Evolutionary conservation across 2,797 vertebrate species (phyloP), one percentile per base, ranked within the genome.

Genomic region (Emys orbicularis): DNA sequence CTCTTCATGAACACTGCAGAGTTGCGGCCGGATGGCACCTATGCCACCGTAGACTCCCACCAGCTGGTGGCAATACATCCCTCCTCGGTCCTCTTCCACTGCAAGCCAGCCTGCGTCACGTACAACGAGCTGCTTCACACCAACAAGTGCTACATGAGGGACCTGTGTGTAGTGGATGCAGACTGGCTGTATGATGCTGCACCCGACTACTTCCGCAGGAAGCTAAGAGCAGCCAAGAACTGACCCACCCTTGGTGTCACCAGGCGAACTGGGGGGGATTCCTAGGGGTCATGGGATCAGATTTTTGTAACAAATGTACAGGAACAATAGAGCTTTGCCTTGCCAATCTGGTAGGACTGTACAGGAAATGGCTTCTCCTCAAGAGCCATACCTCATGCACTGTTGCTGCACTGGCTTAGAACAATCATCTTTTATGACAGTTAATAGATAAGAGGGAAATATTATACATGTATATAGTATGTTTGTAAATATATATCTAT

Each of bases 61-160:
- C 99, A 99, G 98, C 81, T 93, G 0, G 99, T 99, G 89, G 98
- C 99, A 97, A 99, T 99, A 98, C 99, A 99, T 95, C 99, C 99
- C 0, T 99, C 99, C 1, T 99, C 99, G 0, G 99, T 99, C 88
- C 99, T 99, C 47, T 99, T 99, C 98, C 99, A 99, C 97, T 98
- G 98, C 97, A 99, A 99, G 96, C 99, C 99, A 0, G 98, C 99
- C 5, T 99, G 99, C 1, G 98, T 99, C 49, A 97, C 99, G 4
- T 99, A 99, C 98, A 99, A 99, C 0, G 99, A 98, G 97, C 98
- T 99, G 92, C 98, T 99, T 44, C 98, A 99, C 98, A 99, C 99
- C 79, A 99, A 98, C 37, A 99, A 98, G 96, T 99, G 99, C 98
- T 99, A 99, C 98, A 99, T 99, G 99, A 98, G 99, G 27, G 99